Evolutionary conservation across 2,888 invertebrate species (phyloP).

Genomic region (Slavum lentiscoides): DNA sequence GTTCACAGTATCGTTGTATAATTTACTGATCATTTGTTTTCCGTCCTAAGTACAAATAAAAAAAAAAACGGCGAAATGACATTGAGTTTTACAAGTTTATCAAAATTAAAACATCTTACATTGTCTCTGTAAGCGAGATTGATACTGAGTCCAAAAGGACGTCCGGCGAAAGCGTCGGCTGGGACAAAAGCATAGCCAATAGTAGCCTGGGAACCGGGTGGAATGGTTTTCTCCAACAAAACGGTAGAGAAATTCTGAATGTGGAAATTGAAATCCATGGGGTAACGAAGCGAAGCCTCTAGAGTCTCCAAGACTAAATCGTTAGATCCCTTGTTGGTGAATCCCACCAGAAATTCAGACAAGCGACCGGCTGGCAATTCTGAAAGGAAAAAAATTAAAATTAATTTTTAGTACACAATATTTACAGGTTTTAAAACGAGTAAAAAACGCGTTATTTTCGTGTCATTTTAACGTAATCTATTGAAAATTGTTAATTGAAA

Average conservation of each 20-base stretch:
- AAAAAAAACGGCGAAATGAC: constrained; percentile 14
- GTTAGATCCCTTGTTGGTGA: constrained; percentile 89
- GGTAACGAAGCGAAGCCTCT: constrained; percentile 98
- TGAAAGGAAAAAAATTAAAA: constrained; percentile 58
- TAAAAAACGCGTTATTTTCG: too few relatives aligned
- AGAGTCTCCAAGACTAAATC: constrained; percentile 90
- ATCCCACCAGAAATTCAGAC: constrained; percentile 94
- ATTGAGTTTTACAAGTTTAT: not conserved
- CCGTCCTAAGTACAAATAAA: constrained; percentile 64
- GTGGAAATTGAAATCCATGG: constrained; percentile 96
- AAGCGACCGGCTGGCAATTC: constrained; percentile 89
- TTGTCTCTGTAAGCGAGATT: constrained; percentile 87
- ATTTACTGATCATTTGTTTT: constrained; percentile 77
- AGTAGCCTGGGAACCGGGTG: constrained; percentile 90
- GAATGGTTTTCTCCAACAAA: constrained; percentile 83
- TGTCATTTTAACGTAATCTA: too few relatives aligned
- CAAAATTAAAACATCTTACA: constrained; percentile 61
- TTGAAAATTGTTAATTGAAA: too few relatives aligned
- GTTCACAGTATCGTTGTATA: constrained; percentile 96
- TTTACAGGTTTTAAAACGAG: too few relatives aligned
- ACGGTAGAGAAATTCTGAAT: constrained; percentile 97
- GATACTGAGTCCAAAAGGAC: constrained; percentile 94
- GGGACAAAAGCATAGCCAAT: constrained; percentile 93
- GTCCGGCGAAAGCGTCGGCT: constrained; percentile 93
- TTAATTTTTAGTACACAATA: too few relatives aligned